These are phyloP conservation scores for Lampris incognitus DNA, from an alignment of 2,113 vertebrate species.

Conservation along the genomic window DNA sequence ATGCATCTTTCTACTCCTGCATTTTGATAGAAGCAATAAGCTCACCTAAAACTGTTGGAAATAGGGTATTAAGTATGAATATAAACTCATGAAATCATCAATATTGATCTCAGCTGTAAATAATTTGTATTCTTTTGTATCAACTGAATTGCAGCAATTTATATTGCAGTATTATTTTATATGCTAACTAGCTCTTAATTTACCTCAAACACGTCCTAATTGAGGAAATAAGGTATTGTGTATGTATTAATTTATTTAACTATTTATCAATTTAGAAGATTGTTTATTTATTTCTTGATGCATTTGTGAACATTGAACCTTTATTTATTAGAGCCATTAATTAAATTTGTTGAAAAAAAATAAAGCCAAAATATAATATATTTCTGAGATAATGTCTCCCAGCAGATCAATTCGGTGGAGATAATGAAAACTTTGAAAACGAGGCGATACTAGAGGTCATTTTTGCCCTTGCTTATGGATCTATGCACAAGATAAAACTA, in stretches of 20 bases:
- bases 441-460: conserved; percentile 9
- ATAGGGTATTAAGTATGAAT: conserved; percentile 39
- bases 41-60: conserved; percentile 46
- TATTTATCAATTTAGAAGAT: conserved; percentile 59
- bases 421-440: conserved; percentile 56
- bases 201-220: conserved; percentile 48
- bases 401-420: conserved; percentile 56
- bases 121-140: conserved; percentile 61
- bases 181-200: conserved; percentile 57
- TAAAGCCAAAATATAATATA: conserved; percentile 50
- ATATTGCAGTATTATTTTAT: conserved; percentile 57
- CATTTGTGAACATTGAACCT: conserved; percentile 33
- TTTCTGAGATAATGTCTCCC: conserved; percentile 49
- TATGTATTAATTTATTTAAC: conserved; percentile 68
- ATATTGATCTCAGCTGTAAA: conserved; percentile 37
- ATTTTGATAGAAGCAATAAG: conserved; percentile 68
- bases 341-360: conserved; percentile 64
- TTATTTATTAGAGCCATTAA: conserved; percentile 39
- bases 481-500: conserved; percentile 26
- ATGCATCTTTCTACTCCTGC: conserved; percentile 55
- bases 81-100: conserved; percentile 27
- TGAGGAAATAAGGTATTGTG: conserved; percentile 47
- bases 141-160: conserved; percentile 63
- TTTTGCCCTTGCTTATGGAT: conserved; percentile 7
- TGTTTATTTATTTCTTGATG: conserved; percentile 67